phyloP scores from a whole-genome alignment of 2,797 vertebrate species.

The Xiphorhynchus erythropygius region DNA sequence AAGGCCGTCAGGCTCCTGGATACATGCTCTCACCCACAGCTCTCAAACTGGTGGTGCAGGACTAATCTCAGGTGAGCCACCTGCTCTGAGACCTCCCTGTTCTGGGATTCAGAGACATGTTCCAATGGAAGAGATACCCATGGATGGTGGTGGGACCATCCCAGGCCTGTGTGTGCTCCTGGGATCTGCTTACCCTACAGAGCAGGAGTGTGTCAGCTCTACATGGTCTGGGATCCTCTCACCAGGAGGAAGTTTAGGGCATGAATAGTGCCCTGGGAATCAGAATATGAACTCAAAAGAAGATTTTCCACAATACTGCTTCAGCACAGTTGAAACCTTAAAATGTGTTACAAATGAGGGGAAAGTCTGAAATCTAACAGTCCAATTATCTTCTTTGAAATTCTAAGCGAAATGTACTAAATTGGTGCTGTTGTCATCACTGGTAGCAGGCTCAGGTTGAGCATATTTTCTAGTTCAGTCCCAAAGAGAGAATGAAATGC shows the following conservation, averaged over 20 bases:
- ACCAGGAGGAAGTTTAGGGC: background rate
- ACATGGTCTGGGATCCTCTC: background rate
- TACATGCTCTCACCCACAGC: fast-evolving
- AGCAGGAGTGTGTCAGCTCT: background rate
- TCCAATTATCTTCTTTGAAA: background rate
- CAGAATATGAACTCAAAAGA: background rate
- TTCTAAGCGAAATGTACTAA: background rate
- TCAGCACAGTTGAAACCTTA: background rate
- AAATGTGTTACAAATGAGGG: background rate
- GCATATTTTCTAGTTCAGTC: background rate
- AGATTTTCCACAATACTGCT: background rate
- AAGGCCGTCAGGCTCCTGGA: background rate
- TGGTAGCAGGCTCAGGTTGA: background rate
- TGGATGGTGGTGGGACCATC: background rate
- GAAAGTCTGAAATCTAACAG: background rate
- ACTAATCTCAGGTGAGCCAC: background rate
- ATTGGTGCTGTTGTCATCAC: background rate
- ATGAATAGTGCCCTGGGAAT: background rate
- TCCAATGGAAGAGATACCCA: fast-evolving
- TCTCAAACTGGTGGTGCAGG: background rate
- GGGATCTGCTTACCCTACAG: background rate
- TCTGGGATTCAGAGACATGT: background rate
- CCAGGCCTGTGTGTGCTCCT: background rate
- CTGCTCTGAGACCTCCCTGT: background rate
- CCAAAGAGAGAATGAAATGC: background rate